These are phyloP conservation scores for Pteruthius melanotis DNA, from an alignment of 2,113 vertebrate genomes.

Conservation along the genomic window DNA sequence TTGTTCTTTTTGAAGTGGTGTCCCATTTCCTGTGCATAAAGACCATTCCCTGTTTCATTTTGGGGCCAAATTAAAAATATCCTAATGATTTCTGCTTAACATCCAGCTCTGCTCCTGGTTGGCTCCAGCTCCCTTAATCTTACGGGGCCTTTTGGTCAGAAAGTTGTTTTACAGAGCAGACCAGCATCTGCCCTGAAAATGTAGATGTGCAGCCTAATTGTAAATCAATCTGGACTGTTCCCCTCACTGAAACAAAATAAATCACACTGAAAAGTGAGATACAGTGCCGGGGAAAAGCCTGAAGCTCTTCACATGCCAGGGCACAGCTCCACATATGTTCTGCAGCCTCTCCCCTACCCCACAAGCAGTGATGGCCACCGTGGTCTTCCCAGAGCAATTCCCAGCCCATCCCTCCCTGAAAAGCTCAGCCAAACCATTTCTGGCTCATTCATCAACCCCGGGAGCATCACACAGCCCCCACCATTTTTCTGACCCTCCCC, in stretches of 20 bases:
- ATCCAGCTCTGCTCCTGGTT: background rate
- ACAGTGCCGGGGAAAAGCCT: background rate
- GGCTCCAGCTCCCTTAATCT: background rate
- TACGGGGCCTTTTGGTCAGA: background rate
- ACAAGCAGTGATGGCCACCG: accelerated
- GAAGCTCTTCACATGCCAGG: background rate
- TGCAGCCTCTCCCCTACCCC: background rate
- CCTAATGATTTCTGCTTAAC: background rate
- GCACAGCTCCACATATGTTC: background rate
- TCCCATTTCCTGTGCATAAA: slow-evolving; percentile 40
- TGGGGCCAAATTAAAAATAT: background rate
- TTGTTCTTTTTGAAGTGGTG: slow-evolving; percentile 10
- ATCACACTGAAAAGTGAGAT: background rate
- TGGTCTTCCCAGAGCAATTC: background rate
- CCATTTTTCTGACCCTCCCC: background rate
- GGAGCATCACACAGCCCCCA: background rate
- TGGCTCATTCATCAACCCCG: background rate
- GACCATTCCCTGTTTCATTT: background rate
- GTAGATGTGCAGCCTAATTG: background rate
- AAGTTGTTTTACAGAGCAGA: background rate
- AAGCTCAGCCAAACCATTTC: background rate
- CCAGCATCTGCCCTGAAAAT: background rate
- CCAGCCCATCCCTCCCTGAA: background rate
- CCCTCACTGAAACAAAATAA: background rate
- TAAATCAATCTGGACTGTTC: background rate